A percentile compares a stretch with the other conserved stretches of the same genome.
These are phyloP conservation scores for Drosophila mercatorum DNA, from an alignment of 2,888 invertebrate genomes.

Conservation along the genomic window DNA sequence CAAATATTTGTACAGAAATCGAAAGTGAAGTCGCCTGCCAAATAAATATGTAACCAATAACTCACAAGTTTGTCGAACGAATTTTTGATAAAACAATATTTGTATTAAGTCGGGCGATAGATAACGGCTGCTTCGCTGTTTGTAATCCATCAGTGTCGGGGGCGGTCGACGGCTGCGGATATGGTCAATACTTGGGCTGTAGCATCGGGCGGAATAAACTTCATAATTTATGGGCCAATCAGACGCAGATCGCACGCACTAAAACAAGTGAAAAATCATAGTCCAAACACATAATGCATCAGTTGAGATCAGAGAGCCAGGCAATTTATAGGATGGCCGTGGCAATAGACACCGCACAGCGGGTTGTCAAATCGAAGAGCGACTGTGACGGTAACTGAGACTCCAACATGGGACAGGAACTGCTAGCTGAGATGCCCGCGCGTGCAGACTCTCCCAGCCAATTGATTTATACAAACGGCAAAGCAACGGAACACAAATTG, in stretches of 20 bases:
- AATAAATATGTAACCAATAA: slow-evolving; percentile 67
- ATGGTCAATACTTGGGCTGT: slow-evolving; percentile 12
- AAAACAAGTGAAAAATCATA: slow-evolving; percentile 79
- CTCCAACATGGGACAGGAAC: slow-evolving; percentile 17
- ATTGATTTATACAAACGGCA: slow-evolving; percentile 81
- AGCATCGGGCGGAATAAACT: slow-evolving; percentile 67
- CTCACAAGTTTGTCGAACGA: slow-evolving; percentile 18
- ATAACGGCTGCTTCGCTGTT: slow-evolving; percentile 44
- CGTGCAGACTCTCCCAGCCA: slow-evolving; percentile 49
- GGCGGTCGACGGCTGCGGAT: slow-evolving; percentile 35
- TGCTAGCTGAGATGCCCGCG: slow-evolving; percentile 18
- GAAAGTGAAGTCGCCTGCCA: slow-evolving; percentile 64
- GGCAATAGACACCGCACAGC: slow-evolving; percentile 79
- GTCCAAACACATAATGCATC: slow-evolving; percentile 80
- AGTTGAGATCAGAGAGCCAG: slow-evolving; percentile 53
- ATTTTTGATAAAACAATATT: slow-evolving; percentile 68
- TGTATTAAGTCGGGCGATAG: slow-evolving; percentile 33
- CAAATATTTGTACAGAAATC: slow-evolving; percentile 68
- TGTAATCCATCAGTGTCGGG: slow-evolving; percentile 78
- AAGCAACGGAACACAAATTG: slow-evolving; percentile 81
- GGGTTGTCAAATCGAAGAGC: slow-evolving; percentile 77
- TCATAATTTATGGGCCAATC: slow-evolving; percentile 77
- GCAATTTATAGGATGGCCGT: slow-evolving; percentile 78
- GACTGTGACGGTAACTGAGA: slow-evolving; percentile 37
- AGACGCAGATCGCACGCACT: slow-evolving; percentile 71